Conservation (phyloP, 1,140 invertebrate species). For the Drosophila subobscura region DNA sequence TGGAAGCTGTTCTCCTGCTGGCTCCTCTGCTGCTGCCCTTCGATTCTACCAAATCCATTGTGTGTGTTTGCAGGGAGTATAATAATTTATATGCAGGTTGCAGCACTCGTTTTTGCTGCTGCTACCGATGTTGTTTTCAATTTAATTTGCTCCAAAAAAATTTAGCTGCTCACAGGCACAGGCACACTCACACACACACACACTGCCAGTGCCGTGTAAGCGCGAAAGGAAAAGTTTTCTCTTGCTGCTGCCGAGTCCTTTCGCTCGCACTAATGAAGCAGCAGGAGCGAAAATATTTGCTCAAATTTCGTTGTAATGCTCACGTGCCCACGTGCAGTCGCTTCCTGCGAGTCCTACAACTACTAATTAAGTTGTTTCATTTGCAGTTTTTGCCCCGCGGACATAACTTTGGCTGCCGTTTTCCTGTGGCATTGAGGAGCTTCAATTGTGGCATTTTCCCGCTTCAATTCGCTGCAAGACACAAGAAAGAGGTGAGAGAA, state of each 20-base stretch:
- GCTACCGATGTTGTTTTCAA: constrained; percentile 38
- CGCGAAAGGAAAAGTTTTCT: constrained; percentile 50
- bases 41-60: constrained; percentile 71
- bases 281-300: constrained; percentile 64
- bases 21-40: constrained; percentile 36
- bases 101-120: constrained; percentile 21
- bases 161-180: constrained; percentile 39
- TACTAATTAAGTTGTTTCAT: constrained; percentile 83
- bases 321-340: constrained; percentile 33
- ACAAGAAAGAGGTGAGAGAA: constrained; percentile 30
- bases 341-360: constrained; percentile 53
- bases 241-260: constrained; percentile 39
- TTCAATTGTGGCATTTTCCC: constrained; percentile 64
- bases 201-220: constrained; percentile 5
- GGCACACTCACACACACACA: constrained; percentile 2
- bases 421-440: constrained; percentile 60
- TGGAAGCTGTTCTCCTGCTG: constrained; percentile 51
- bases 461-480: constrained; percentile 33
- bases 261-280: constrained; percentile 55
- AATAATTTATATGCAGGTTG: constrained; percentile 54
- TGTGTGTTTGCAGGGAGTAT: constrained; percentile 57
- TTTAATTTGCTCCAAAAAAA: constrained; percentile 50
- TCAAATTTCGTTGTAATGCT: constrained; percentile 42
- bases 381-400: constrained; percentile 68
- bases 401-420: constrained; percentile 62